These are phyloP conservation scores for Syngnathus scovelli DNA, from an alignment of 2,113 vertebrate species.

Conservation along the genomic window DNA sequence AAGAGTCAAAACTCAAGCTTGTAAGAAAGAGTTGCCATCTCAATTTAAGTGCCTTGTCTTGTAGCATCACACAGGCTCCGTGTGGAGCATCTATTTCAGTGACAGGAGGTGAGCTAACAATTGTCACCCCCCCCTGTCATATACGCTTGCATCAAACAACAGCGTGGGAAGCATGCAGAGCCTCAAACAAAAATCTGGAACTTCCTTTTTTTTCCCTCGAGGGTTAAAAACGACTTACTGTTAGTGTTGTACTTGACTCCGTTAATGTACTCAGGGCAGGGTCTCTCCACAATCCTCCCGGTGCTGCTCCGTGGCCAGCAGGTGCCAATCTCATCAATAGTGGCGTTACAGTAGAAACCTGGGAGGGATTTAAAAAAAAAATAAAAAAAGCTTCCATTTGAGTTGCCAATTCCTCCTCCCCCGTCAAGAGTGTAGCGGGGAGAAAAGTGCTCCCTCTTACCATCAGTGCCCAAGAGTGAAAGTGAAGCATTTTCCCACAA, in stretches of 20 bases:
- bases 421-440: background rate
- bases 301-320: conserved; percentile 90
- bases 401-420: background rate
- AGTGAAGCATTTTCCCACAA: conserved; percentile 76
- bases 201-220: conserved; percentile 30
- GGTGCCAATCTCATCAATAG: conserved; percentile 93
- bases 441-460: conserved; percentile 66
- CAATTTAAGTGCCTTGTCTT: background rate
- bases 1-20: background rate
- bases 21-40: background rate
- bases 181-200: background rate
- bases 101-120: conserved; percentile 27
- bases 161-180: background rate
- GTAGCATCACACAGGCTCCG: background rate
- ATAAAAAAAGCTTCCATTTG: background rate
- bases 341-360: conserved; percentile 89
- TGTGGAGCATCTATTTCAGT: conserved; percentile 16
- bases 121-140: conserved; percentile 13
- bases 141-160: conserved; percentile 2
- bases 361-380: background rate
- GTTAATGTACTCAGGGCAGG: conserved; percentile 93
- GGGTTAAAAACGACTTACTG: conserved; percentile 73
- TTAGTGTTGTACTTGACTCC: conserved; percentile 97
- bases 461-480: conserved; percentile 73
- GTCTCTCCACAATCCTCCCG: conserved; percentile 85